phyloP scores from a whole-genome alignment of 2,797 vertebrate species.

The Coracias cyanogaster region DNA sequence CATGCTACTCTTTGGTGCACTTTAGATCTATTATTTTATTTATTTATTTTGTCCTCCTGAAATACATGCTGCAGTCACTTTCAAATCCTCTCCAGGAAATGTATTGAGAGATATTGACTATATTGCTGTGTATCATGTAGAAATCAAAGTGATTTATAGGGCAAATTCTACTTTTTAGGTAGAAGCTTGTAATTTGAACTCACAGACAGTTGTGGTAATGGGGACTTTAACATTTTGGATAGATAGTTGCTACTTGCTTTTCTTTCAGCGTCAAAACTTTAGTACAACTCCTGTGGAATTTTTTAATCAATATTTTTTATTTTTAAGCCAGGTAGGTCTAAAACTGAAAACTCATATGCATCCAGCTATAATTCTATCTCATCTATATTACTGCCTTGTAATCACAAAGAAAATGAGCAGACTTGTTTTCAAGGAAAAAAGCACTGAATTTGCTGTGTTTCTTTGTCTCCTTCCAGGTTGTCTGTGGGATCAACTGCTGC shows the following conservation, averaged over 20 bases:
- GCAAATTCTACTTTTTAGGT: neutral
- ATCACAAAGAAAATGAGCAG: constrained; percentile 9
- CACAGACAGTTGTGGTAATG: neutral
- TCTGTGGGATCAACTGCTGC: neutral
- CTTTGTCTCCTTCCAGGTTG: neutral
- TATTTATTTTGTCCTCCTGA: neutral
- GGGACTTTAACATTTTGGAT: neutral
- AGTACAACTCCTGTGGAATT: neutral
- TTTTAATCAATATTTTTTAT: neutral
- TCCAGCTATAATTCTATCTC: neutral
- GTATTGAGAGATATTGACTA: neutral
- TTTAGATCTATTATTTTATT: neutral
- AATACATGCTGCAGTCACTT: neutral
- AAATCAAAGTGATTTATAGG: neutral
- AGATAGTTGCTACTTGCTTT: neutral
- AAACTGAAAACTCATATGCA: neutral
- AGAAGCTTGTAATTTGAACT: constrained; percentile 8
- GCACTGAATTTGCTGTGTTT: neutral
- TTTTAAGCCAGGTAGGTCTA: neutral
- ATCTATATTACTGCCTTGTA: neutral
- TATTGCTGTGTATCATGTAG: neutral
- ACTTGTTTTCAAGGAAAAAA: neutral
- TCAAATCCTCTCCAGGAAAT: neutral
- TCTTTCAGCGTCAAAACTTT: neutral
- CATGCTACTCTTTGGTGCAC: neutral